A percentile compares a stretch with the other conserved stretches of the same genome.
These are phyloP conservation scores for Chelmon rostratus DNA, from an alignment of 2,797 vertebrate species.

Conservation along the genomic window DNA sequence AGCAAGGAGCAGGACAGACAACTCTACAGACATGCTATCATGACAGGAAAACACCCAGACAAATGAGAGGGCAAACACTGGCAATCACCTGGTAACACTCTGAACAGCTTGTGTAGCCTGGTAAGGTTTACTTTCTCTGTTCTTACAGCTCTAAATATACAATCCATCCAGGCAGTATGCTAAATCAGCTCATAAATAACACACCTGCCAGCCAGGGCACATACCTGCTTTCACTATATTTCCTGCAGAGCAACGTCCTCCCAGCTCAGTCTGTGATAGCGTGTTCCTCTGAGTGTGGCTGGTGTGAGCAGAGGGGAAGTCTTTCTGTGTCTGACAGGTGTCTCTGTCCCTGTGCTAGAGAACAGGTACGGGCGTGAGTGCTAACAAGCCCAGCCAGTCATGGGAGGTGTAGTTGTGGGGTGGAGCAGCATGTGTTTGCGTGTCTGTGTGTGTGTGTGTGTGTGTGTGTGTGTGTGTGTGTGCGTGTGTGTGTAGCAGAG, in stretches of 20 bases:
- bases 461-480: constrained; percentile 29
- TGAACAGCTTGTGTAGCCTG: constrained; percentile 16
- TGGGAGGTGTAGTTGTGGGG: constrained; percentile 68
- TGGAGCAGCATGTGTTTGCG: constrained; percentile 65
- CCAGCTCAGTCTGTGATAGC: constrained; percentile 15
- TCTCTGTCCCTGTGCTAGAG: constrained; percentile 57
- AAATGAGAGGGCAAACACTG: constrained; percentile 64
- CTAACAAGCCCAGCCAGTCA: constrained; percentile 84
- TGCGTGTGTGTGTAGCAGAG: constrained; percentile 30
- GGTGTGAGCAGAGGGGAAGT: constrained; percentile 49
- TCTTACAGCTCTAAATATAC: not conserved
- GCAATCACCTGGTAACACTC: constrained; percentile 16
- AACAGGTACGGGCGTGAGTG: constrained; percentile 84
- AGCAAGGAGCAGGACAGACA: constrained; percentile 33
- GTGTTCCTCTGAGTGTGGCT: constrained; percentile 32
- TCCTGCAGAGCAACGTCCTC: constrained; percentile 47
- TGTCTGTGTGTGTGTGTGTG: constrained; percentile 32
- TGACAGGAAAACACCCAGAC: constrained; percentile 52
- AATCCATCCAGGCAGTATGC: not conserved
- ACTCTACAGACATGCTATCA: constrained; percentile 26
- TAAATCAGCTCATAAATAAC: constrained; percentile 3
- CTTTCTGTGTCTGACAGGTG: constrained; percentile 79
- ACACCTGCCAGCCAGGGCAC: constrained; percentile 22
- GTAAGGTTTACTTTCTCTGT: constrained; percentile 15
- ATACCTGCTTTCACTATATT: constrained; percentile 61